phyloP scores from a whole-genome alignment of 2,797 vertebrate genomes.

The Lepidocolaptes lacrymiger region DNA sequence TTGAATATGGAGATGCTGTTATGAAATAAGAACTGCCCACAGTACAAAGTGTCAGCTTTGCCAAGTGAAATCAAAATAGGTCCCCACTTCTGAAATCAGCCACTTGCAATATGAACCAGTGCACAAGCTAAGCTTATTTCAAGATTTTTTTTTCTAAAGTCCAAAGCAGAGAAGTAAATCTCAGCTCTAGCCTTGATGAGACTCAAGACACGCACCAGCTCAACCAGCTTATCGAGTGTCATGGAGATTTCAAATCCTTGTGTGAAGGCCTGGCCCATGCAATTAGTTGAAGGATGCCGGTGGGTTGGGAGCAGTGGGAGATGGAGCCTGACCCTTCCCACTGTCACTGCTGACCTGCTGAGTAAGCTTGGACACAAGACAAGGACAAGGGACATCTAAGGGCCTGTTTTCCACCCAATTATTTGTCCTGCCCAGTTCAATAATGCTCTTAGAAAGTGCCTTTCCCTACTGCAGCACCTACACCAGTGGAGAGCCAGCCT shows the following conservation, averaged over 20 bases:
- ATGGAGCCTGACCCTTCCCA: neutral
- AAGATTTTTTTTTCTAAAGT: neutral
- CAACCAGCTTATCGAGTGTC: neutral
- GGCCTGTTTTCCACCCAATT: neutral
- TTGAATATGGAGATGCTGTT: neutral
- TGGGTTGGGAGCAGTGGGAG: neutral
- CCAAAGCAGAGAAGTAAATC: neutral
- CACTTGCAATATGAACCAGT: neutral
- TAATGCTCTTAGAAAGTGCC: neutral
- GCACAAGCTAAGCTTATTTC: neutral
- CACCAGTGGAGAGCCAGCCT: neutral
- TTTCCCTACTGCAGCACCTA: neutral
- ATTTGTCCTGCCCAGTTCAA: neutral
- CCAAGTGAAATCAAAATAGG: neutral
- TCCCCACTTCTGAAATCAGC: neutral
- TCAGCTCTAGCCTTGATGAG: neutral
- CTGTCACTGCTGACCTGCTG: neutral
- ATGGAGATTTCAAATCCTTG: neutral
- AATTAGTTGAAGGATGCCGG: neutral
- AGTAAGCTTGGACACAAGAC: accelerated
- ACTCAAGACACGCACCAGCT: neutral
- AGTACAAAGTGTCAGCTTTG: neutral
- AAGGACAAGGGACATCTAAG: neutral
- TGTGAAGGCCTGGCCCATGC: neutral
- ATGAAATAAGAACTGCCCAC: neutral